Base-by-base conservation (phyloP, 1,140 invertebrate genomes). In the Gryllus bimaculatus region DNA sequence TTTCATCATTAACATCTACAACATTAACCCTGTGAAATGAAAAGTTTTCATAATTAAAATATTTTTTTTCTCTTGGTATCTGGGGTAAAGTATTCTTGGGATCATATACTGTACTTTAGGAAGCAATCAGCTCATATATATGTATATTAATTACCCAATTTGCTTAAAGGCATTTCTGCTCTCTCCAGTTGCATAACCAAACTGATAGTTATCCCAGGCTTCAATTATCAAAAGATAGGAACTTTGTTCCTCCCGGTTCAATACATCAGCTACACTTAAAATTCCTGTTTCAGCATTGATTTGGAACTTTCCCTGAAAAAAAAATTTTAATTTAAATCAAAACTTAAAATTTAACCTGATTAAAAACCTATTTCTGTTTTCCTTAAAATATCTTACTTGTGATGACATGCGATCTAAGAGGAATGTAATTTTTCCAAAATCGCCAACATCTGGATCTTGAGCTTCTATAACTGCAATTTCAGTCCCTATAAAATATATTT, bases 181-280 rank as follows among this genome's bases (percentile, higher is more conserved):
- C 84, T 97, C 95, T 8, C 94, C 95, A 78, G 91, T 92, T n/a
- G 93, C 89, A 84, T 95, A 96, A 6, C 95, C 95, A 85, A 94
- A 96, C 83, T 96, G 94, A 86, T 96, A 97, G 86, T 97, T 97
- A 84, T 98, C 96, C 94, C 95, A 96, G 2, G 95, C 96, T 86
- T 98, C 95, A 13, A 97, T 92, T 0, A 97, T 93, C 12, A 98
- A 86, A 80, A 92, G 90, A 84, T 96, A 97, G 8, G 87, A 89
- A 75, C 88, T 87, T 81, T 90, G 91, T 0, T 91, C 89, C 87
- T 98, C 95, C 81, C 96, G 89, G 84, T 98, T 94, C n/a, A 98
- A 84, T 74, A 85, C 86, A 82, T 95, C 94, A 0, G 93, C 90
- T 3, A 97, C 92, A 76, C 90, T 93, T 7, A 97, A 83, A 0